A percentile compares a stretch with the other conserved stretches of the same genome.
Conservation (phyloP, 2,888 invertebrate genomes). For the Agriopis aurantiaria region DNA sequence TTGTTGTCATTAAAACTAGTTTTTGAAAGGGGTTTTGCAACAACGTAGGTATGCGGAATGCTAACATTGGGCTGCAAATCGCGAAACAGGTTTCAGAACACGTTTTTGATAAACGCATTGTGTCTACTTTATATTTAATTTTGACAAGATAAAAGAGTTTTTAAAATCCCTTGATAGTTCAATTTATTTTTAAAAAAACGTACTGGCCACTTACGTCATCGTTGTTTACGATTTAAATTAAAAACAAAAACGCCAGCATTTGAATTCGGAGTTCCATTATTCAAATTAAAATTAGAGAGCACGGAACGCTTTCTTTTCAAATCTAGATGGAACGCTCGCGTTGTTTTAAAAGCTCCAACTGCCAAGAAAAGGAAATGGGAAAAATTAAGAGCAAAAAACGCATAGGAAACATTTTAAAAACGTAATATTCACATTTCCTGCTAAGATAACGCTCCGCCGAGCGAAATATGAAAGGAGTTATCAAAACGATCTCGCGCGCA, state of each 20-base stretch:
- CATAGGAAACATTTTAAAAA: slow-evolving; percentile 64
- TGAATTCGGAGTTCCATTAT: slow-evolving; percentile 44
- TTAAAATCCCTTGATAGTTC: neutral
- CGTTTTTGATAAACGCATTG: slow-evolving; percentile 47
- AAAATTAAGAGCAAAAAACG: slow-evolving; percentile 51
- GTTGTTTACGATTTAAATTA: neutral
- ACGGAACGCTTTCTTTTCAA: slow-evolving; percentile 35
- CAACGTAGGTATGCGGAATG: slow-evolving; percentile 75
- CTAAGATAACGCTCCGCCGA: slow-evolving; percentile 80
- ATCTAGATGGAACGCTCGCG: slow-evolving; percentile 45
- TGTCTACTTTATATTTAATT: slow-evolving; percentile 6
- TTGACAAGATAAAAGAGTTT: neutral
- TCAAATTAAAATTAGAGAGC: slow-evolving; percentile 47
- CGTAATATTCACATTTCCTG: slow-evolving; percentile 76
- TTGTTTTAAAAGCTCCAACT: slow-evolving; percentile 55
- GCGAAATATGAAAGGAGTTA: slow-evolving; percentile 84
- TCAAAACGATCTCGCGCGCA: slow-evolving; percentile 84
- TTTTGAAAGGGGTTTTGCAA: slow-evolving; percentile 64
- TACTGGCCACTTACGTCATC: slow-evolving; percentile 45
- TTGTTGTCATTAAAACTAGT: slow-evolving; percentile 54
- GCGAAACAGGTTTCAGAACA: slow-evolving; percentile 64
- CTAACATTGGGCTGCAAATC: slow-evolving; percentile 72
- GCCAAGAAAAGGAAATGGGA: slow-evolving; percentile 58
- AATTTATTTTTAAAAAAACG: slow-evolving; percentile 11
- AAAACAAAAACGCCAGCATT: neutral